Evolutionary conservation across 2,888 invertebrate species (phyloP).

Genomic region (Caenorhabditis doughertyi): DNA sequence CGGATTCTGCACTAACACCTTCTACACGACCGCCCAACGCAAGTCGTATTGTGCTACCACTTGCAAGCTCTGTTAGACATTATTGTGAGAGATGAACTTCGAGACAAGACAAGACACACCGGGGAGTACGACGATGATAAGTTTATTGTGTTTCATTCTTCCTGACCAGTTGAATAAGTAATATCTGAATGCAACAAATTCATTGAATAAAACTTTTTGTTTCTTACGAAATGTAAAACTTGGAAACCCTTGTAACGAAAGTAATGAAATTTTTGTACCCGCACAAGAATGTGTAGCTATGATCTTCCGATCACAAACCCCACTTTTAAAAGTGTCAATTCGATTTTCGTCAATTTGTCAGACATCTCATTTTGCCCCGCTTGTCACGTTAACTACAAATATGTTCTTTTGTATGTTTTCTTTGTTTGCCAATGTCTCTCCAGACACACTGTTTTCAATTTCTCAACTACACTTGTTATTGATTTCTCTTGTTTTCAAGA

Average conservation of each 20-base stretch:
- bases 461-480: too few relatives aligned
- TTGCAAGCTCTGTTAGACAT: conserved; percentile 52
- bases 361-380: too few relatives aligned
- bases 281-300: too few relatives aligned
- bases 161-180: conserved; percentile 25
- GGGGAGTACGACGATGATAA: conserved; percentile 24
- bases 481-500: too few relatives aligned
- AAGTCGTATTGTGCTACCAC: conserved; percentile 54
- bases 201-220: too few relatives aligned
- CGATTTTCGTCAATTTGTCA: background rate
- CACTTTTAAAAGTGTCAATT: background rate
- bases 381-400: conserved; percentile 11
- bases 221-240: too few relatives aligned
- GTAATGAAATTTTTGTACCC: too few relatives aligned
- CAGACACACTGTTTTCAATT: too few relatives aligned
- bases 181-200: conserved; percentile 1
- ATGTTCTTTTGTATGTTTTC: background rate
- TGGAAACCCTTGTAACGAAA: too few relatives aligned
- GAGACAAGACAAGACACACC: conserved; percentile 24
- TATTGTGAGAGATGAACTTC: too few relatives aligned
- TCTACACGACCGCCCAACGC: conserved; percentile 52
- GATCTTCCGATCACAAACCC: background rate
- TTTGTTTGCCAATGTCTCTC: conserved; percentile 7
- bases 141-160: background rate
- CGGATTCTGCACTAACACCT: conserved; percentile 57